Evolutionary conservation across 1,140 invertebrate genomes (phyloP), one percentile per base, ranked within the genome.

Genomic region (Drosophila repletoides): DNA sequence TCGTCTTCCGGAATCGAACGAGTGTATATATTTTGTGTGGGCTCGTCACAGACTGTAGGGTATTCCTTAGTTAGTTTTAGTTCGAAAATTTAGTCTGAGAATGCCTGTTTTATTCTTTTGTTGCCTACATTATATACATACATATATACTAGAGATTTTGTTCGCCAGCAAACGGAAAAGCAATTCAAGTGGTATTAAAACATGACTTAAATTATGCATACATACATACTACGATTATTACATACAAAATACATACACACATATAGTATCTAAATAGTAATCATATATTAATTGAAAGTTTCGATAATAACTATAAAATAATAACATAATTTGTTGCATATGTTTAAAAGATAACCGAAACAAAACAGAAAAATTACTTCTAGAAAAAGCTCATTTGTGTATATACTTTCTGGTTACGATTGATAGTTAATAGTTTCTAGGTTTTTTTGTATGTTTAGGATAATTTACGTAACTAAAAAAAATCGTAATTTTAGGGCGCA

Each of bases 111-210:
- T 14, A 24, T 19, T 9, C 40, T 41, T 56, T 14, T 6, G 22
- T 5, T 21, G 14, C 21, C 29, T n/a, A n/a, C n/a, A n/a, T n/a
- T n/a, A 58, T 29, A 5, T 21, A n/a, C n/a, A 56, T 7, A 12
- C 33, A 10, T 34, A 29, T 10, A 12, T 40, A 55, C 26, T 48
- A 48, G 9, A 31, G 24, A 29, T 15, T 26, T 28, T 9, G 4
- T 28, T 48, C 43, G 31, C 21, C 15, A 29, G 55, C 34, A 41
- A 83, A 55, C 33, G 51, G n/a, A 83, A 73, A 84, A 84, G 79
- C 79, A 84, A 84, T 84, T 84, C 53, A 83, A 79, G 79, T 84
- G 79, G 79, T 83, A 83, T 83, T 83, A 77, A 52, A 56, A 53
- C 17, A 28, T 58, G 19, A 58, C 40, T 24, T 34, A 22, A 41